Evolutionary conservation across 2,113 vertebrate genomes (phyloP).

Genomic region (Gobio gobio): DNA sequence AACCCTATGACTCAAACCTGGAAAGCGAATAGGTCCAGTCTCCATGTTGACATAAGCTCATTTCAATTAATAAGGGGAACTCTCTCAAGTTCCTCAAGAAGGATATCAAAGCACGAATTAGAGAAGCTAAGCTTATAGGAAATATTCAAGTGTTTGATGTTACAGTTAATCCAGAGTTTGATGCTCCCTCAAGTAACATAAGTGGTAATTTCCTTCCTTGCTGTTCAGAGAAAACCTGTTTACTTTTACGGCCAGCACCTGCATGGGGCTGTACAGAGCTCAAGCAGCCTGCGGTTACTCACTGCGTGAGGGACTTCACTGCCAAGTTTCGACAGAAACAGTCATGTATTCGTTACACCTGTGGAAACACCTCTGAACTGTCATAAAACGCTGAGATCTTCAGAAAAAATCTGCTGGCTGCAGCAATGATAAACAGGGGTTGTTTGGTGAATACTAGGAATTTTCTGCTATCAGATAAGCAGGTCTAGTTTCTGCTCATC

Average conservation of each 20-base stretch:
- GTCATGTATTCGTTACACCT: conserved; percentile 50
- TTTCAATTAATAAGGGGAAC: conserved; percentile 12
- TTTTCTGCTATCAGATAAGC: conserved; percentile 55
- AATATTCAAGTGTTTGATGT: conserved; percentile 33
- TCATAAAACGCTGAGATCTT: conserved; percentile 19
- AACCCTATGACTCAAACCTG: neutral
- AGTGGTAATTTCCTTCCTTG: conserved; percentile 30
- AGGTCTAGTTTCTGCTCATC: conserved; percentile 34
- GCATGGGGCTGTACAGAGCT: neutral
- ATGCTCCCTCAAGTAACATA: conserved; percentile 6
- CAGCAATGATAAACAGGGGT: neutral
- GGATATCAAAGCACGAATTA: conserved; percentile 14
- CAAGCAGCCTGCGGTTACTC: conserved; percentile 9
- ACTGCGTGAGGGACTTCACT: conserved; percentile 22
- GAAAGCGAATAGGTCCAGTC: neutral
- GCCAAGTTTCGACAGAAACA: conserved; percentile 50
- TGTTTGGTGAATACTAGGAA: conserved; percentile 9
- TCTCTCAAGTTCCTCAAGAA: neutral
- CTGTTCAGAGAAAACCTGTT: conserved; percentile 13
- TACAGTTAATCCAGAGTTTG: conserved; percentile 32
- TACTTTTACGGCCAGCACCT: neutral
- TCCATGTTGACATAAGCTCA: conserved; percentile 8
- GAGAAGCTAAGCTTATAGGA: conserved; percentile 16
- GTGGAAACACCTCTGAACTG: conserved; percentile 38
- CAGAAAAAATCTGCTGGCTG: conserved; percentile 11